A percentile compares a stretch with the other conserved stretches of the same genome.
These are phyloP conservation scores for Coptodon bakossiorum DNA, from an alignment of 2,113 vertebrate genomes.

Conservation along the genomic window DNA sequence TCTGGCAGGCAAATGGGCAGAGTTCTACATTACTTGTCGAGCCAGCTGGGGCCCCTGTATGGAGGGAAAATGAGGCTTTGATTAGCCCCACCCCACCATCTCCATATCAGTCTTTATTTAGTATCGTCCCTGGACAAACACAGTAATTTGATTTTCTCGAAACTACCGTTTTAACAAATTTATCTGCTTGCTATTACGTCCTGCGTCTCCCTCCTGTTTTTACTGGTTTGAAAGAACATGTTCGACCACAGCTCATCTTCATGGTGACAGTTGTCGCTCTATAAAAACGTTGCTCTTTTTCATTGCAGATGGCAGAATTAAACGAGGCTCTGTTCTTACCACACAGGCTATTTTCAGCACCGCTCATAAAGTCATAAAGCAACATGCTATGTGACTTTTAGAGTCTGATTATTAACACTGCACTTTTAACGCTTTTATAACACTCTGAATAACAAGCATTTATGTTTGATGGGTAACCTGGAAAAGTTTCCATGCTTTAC, in stretches of 20 bases:
- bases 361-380: not conserved
- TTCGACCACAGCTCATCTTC: conserved; percentile 16
- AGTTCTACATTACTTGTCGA: not conserved
- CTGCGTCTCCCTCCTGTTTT: not conserved
- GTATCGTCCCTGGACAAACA: not conserved
- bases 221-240: not conserved
- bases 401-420: not conserved
- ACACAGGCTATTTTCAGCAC: conserved; percentile 32
- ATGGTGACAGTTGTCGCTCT: conserved; percentile 25
- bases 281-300: conserved; percentile 39
- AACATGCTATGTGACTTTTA: not conserved
- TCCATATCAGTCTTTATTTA: not conserved
- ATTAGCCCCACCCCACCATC: not conserved
- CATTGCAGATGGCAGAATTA: conserved; percentile 40
- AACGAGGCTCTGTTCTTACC: conserved; percentile 32
- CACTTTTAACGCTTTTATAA: not conserved
- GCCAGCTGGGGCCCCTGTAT: conserved; percentile 42
- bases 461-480: not conserved
- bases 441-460: not conserved
- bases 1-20: conserved; percentile 45
- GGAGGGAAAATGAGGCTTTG: not conserved
- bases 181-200: not conserved
- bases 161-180: not conserved
- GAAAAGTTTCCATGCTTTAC: not conserved
- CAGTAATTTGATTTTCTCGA: not conserved